Percentiles rank a stretch among this genome's conserved stretches.
These are phyloP conservation scores for Acromyrmex charruanus DNA, from an alignment of 1,140 invertebrate species.

Conservation along the genomic window DNA sequence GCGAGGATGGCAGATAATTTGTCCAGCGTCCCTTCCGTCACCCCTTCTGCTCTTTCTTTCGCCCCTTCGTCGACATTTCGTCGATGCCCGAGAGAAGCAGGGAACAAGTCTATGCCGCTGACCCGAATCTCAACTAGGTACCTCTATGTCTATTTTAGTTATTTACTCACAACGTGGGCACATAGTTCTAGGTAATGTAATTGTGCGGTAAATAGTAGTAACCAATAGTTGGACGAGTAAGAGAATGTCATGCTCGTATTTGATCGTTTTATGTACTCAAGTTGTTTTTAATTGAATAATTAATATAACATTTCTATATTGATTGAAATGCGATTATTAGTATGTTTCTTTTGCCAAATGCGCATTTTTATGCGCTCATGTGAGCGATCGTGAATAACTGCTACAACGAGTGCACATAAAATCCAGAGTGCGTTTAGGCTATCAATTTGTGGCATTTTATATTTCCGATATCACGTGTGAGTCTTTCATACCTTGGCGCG, in stretches of 20 bases:
- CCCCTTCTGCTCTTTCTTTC: conserved; percentile 40
- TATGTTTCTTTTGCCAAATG: conserved; percentile 9
- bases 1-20: conserved; percentile 82
- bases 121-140: conserved; percentile 84
- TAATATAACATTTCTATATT: conserved; percentile 5
- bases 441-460: conserved; percentile 38
- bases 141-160: conserved; percentile 72
- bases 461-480: conserved; percentile 39
- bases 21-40: conserved; percentile 74
- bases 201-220: conserved; percentile 5
- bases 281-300: neutral
- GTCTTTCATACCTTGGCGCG: neutral
- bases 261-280: neutral
- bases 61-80: conserved; percentile 43
- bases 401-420: neutral
- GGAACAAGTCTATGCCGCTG: conserved; percentile 75
- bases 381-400: conserved; percentile 16
- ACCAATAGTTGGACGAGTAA: neutral
- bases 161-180: neutral
- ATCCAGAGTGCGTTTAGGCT: conserved; percentile 41
- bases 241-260: neutral
- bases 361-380: conserved; percentile 22
- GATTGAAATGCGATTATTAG: neutral
- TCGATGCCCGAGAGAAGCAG: conserved; percentile 31
- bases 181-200: conserved; percentile 15